A percentile compares a stretch with the other conserved stretches of the same genome.
Conservation (phyloP, 2,888 invertebrate genomes). For the Diogma glabrata region DNA sequence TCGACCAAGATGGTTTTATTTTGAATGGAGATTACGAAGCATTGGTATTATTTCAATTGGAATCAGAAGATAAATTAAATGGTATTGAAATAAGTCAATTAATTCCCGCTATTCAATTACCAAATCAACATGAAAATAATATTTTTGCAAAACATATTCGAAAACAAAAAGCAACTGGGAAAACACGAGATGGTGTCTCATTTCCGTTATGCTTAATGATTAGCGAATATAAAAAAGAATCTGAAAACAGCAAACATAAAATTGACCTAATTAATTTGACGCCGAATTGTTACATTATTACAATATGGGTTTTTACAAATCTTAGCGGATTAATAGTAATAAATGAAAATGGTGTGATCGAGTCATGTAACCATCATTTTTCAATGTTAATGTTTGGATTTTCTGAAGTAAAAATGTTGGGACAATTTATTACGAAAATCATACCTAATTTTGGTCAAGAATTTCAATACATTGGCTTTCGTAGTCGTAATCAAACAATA, state of each 20-base stretch:
- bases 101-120: constrained; percentile 42
- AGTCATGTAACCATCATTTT: constrained; percentile 55
- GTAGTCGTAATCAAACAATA: constrained; percentile 42
- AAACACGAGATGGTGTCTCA: constrained; percentile 47
- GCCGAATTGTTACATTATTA: constrained; percentile 19
- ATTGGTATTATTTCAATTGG: constrained; percentile 43
- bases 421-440: constrained; percentile 43
- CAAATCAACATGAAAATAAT: constrained; percentile 31
- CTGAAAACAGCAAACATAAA: constrained; percentile 13
- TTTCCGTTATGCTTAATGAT: constrained; percentile 50
- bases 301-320: constrained; percentile 45
- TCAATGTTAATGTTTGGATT: constrained; percentile 54
- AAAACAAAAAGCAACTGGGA: constrained; percentile 54
- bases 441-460: constrained; percentile 52
- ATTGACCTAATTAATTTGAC: neutral
- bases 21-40: constrained; percentile 34
- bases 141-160: constrained; percentile 36
- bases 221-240: constrained; percentile 24
- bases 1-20: constrained; percentile 25
- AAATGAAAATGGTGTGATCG: constrained; percentile 47
- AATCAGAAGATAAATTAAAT: constrained; percentile 38
- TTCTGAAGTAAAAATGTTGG: constrained; percentile 45
- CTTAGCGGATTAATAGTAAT: constrained; percentile 55
- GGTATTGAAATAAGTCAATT: constrained; percentile 40
- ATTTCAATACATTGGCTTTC: constrained; percentile 38